These are phyloP conservation scores for Cacoxenus indagator DNA, from an alignment of 2,888 invertebrate genomes.

Conservation along the genomic window DNA sequence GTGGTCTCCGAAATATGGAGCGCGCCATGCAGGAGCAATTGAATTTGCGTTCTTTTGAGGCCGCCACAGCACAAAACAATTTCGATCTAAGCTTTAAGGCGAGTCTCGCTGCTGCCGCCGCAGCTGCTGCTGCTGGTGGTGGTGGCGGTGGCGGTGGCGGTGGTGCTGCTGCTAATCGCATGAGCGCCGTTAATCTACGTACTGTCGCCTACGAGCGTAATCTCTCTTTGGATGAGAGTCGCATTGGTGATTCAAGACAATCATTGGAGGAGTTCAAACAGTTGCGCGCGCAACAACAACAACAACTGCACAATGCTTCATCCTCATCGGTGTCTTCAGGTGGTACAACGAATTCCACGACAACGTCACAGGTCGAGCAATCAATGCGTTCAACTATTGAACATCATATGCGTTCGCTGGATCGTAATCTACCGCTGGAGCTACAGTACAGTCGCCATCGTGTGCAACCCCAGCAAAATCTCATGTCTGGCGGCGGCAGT, in stretches of 20 bases:
- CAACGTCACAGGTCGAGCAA: slow-evolving; percentile 54
- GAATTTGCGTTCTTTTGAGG: slow-evolving; percentile 68
- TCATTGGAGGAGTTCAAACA: slow-evolving; percentile 66
- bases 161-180: slow-evolving; percentile 35
- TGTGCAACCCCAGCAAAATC: slow-evolving; percentile 51
- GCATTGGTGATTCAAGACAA: slow-evolving; percentile 60
- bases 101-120: slow-evolving; percentile 46
- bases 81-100: slow-evolving; percentile 65
- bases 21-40: slow-evolving; percentile 71
- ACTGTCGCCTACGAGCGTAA: slow-evolving; percentile 65
- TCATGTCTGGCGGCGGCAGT: slow-evolving; percentile 31
- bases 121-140: neutral
- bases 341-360: neutral
- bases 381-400: slow-evolving; percentile 69
- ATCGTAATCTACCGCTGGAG: slow-evolving; percentile 70
- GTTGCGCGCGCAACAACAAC: slow-evolving; percentile 59
- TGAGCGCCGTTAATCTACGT: slow-evolving; percentile 57
- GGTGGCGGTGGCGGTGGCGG: neutral
- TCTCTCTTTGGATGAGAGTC: slow-evolving; percentile 62
- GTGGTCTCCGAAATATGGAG: slow-evolving; percentile 71
- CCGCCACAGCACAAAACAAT: slow-evolving; percentile 56
- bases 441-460: slow-evolving; percentile 71
- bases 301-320: slow-evolving; percentile 47
- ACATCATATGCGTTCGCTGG: slow-evolving; percentile 71
- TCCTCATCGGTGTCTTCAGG: slow-evolving; percentile 42